These are phyloP conservation scores for Platyrinchus mystaceus DNA, from an alignment of 2,797 vertebrate species.

Conservation along the genomic window DNA sequence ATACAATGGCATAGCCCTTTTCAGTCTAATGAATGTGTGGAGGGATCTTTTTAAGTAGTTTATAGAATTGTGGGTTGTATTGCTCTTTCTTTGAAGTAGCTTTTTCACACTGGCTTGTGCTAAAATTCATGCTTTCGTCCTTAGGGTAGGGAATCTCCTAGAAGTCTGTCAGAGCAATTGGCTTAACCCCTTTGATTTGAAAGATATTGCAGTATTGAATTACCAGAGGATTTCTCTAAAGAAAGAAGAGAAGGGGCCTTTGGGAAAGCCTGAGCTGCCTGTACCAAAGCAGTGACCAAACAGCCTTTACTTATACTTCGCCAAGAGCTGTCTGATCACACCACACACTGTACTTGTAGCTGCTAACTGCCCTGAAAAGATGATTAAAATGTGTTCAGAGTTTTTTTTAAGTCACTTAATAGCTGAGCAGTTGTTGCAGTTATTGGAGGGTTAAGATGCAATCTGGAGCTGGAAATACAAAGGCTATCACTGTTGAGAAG, in stretches of 20 bases:
- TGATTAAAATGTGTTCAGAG: neutral
- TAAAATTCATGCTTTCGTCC: slow-evolving; percentile 2
- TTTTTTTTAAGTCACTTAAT: neutral
- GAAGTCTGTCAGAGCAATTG: slow-evolving; percentile 39
- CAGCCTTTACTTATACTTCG: neutral
- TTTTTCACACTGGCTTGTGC: slow-evolving; percentile 46
- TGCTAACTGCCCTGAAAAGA: neutral
- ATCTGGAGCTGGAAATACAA: neutral
- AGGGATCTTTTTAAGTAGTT: slow-evolving; percentile 32
- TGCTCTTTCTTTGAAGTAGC: slow-evolving; percentile 46
- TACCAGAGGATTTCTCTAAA: slow-evolving; percentile 33
- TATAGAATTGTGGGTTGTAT: slow-evolving; percentile 9
- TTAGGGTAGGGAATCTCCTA: slow-evolving; percentile 7
- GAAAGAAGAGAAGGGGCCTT: neutral
- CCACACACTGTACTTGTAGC: neutral
- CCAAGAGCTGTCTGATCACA: neutral
- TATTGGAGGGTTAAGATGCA: neutral
- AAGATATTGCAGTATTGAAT: slow-evolving; percentile 34
- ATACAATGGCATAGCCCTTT: slow-evolving; percentile 12
- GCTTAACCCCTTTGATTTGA: slow-evolving; percentile 45
- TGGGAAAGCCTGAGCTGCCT: neutral
- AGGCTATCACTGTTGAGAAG: neutral
- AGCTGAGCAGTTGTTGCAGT: neutral
- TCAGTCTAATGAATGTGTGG: slow-evolving; percentile 11
- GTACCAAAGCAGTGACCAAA: neutral